Base-by-base conservation (phyloP, 1,140 invertebrate species). In the Caenorhabditis brenneri region DNA sequence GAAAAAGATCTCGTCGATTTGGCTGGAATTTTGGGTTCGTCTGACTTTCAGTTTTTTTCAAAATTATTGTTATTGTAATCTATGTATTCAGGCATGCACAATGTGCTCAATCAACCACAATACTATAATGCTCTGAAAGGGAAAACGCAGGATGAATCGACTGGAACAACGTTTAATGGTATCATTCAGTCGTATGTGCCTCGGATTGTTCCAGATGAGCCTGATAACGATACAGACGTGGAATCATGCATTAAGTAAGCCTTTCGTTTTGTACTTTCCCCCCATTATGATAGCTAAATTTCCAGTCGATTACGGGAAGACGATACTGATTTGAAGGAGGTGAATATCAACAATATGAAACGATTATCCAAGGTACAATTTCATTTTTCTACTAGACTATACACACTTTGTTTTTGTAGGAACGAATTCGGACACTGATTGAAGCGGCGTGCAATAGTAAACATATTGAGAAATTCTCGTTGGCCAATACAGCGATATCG, bases 81-180 rank as follows among this genome's bases (percentile, higher is more conserved):
- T n/a, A n/a, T 31, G 3, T 2, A 87, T 92, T 93, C 92, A 96
- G 97, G 97, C 88, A 97, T 99, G 93, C 97, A 99, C 92, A 98
- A 97, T 78, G 98, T 99, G 95, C 95, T 99, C 94, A 99, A 98
- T 92, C 97, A 99, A 93, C 96, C 98, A 91, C 97, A 99, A 92
- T 99, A 98, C 92, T 96, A 99, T 92, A 96, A 97, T 79, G 97
- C 97, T 51, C 85, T 92, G 15, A 91, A 92, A 86, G 91, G 91
- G 69, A 90, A 91, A 74, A 84, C 88, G 15, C 90, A 87, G 86
- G 89, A 86, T 87, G 90, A 85, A 88, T 89, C 81, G 86, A 92
- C 49, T 12, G 89, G 90, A 33, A 89, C 86, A 15, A 86, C 89
- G 6, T 92, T 85, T 49, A 81, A 88, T 84, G 91, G 87, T 29